Evolutionary conservation across 2,888 invertebrate genomes (phyloP).

Genomic region (Muschampia plurimacula): DNA sequence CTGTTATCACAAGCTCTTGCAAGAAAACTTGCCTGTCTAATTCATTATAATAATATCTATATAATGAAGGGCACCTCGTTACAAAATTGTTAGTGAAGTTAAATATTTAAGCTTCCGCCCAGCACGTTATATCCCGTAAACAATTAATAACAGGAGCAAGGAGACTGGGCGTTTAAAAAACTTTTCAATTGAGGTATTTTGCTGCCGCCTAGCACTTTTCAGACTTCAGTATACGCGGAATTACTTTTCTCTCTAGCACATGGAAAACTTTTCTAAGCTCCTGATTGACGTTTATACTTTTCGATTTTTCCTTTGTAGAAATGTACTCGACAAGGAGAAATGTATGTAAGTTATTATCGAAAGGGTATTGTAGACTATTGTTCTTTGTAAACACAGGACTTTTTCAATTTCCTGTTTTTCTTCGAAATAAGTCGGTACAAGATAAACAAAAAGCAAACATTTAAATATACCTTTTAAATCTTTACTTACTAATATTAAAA

Average conservation of each 20-base stretch:
- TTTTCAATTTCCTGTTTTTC: no score
- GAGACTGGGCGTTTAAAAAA: slow-evolving; percentile 25
- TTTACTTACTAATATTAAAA: no score
- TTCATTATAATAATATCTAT: not conserved
- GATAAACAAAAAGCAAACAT: no score
- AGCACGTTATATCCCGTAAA: slow-evolving; percentile 10
- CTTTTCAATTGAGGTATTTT: slow-evolving; percentile 28
- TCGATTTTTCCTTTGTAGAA: slow-evolving; percentile 39
- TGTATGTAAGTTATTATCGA: not conserved
- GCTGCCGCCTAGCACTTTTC: slow-evolving; percentile 39
- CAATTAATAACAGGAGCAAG: slow-evolving; percentile 32
- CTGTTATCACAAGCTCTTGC: not conserved
- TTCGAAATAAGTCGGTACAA: no score
- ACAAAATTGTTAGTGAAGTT: slow-evolving; percentile 22
- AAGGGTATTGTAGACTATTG: not conserved
- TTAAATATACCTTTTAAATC: no score
- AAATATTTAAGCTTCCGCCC: slow-evolving; percentile 14
- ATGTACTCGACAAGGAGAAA: not conserved
- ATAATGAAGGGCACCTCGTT: not conserved
- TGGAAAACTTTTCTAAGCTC: slow-evolving; percentile 53
- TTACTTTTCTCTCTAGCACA: slow-evolving; percentile 49
- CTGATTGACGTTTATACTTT: slow-evolving; percentile 47
- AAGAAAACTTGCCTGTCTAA: not conserved
- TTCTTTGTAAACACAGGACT: no score
- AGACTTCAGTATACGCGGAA: slow-evolving; percentile 46